These are phyloP conservation scores for Eurosta solidaginis DNA, from an alignment of 1,140 invertebrate genomes.

Conservation along the genomic window DNA sequence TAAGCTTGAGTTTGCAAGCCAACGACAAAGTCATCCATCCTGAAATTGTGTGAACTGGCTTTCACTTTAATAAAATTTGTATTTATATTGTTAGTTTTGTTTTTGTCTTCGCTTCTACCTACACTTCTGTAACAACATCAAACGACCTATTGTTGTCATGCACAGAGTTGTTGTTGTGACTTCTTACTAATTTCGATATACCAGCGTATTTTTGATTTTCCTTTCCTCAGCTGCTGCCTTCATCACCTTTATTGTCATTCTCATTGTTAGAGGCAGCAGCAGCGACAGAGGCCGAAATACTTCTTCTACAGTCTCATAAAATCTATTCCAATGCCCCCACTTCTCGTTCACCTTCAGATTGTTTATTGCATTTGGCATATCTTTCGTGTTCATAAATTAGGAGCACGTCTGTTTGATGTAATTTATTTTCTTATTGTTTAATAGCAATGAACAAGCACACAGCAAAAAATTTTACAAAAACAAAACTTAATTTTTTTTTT, in stretches of 20 bases:
- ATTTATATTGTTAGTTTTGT: too few species aligned
- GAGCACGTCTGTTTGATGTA: constrained; percentile 22
- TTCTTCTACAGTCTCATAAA: too few species aligned
- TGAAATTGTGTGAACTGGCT: constrained; percentile 22
- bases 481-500: too few species aligned
- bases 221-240: not conserved
- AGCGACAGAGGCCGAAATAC: not conserved
- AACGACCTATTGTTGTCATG: constrained; percentile 12
- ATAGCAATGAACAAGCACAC: not conserved
- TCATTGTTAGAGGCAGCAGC: not conserved
- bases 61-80: constrained; percentile 1
- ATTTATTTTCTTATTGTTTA: constrained; percentile 26
- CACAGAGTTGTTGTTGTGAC: not conserved
- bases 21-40: constrained; percentile 15
- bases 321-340: not conserved
- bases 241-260: constrained; percentile 16
- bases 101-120: not conserved
- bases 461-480: not conserved
- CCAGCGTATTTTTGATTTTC: constrained; percentile 1
- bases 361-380: not conserved
- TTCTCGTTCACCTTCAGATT: not conserved
- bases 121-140: constrained; percentile 12
- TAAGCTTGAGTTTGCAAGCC: constrained; percentile 6
- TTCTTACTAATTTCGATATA: not conserved
- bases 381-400: constrained; percentile 27